Evolutionary conservation across 2,113 vertebrate genomes (phyloP).

Genomic region (Halcyon malimbica): DNA sequence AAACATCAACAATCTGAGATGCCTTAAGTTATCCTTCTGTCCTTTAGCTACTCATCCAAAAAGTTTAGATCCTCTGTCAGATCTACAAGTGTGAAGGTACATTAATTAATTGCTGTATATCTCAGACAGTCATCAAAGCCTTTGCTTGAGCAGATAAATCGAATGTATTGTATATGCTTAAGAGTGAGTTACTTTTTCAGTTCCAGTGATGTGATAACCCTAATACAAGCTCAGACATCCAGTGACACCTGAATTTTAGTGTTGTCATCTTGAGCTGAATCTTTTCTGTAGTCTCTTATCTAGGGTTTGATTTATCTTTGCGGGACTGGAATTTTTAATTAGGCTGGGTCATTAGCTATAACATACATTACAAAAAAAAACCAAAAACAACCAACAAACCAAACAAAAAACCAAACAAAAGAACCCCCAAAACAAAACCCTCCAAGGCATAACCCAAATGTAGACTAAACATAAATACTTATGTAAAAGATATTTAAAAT

Average conservation of each 20-base stretch:
- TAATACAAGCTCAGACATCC: background rate
- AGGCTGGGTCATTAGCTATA: background rate
- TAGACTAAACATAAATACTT: background rate
- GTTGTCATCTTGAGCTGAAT: background rate
- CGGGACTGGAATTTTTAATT: background rate
- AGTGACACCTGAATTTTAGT: background rate
- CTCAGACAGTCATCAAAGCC: background rate
- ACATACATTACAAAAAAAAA: background rate
- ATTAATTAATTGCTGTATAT: background rate
- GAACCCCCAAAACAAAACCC: background rate
- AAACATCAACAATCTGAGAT: background rate
- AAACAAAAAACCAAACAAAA: background rate
- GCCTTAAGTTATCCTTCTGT: background rate
- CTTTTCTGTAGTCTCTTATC: background rate
- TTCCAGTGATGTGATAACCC: background rate
- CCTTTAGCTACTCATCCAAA: background rate
- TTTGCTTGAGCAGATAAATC: background rate
- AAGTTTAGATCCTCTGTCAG: background rate
- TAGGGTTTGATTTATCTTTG: background rate
- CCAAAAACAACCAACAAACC: background rate
- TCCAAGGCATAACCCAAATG: background rate
- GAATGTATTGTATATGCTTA: background rate
- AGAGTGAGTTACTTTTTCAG: background rate
- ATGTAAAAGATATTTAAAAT: background rate
- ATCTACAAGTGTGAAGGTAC: background rate